phyloP scores from a whole-genome alignment of 2,888 invertebrate species.

The Crossocerus cetratus region DNA sequence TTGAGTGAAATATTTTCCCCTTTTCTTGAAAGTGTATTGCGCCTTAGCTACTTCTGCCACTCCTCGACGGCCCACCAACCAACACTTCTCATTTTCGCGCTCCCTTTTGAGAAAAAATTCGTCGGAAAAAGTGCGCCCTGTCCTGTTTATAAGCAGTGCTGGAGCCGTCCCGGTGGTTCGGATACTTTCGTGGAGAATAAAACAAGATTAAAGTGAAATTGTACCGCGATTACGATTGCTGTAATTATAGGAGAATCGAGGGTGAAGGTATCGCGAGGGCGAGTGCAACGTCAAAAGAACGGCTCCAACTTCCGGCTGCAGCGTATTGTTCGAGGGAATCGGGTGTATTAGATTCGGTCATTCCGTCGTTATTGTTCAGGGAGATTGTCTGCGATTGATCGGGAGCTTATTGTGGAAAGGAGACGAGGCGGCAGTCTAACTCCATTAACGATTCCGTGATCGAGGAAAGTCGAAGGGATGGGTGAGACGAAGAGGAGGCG shows the following conservation, averaged over 20 bases:
- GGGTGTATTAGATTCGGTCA: background rate
- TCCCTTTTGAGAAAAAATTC: background rate
- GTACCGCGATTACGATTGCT: no score
- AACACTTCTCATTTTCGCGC: background rate
- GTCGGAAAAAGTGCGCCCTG: background rate
- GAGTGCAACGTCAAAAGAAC: no score
- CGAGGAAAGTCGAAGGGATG: conserved; percentile 15
- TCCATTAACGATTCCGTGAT: conserved; percentile 30
- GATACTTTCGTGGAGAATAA: no score
- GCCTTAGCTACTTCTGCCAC: background rate
- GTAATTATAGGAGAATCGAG: no score
- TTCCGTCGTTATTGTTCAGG: conserved; percentile 32
- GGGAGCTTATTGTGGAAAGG: conserved; percentile 39
- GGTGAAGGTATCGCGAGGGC: no score
- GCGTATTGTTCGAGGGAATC: background rate
- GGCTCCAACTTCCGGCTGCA: no score
- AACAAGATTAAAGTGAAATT: no score
- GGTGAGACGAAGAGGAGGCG: background rate
- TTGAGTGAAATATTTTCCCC: background rate
- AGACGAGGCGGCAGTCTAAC: conserved; percentile 7
- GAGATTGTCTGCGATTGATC: conserved; percentile 45
- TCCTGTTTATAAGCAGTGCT: background rate
- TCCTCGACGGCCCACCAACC: no score
- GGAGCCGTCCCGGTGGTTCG: background rate
- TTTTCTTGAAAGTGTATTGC: background rate